phyloP scores from a whole-genome alignment of 2,888 invertebrate genomes.

The Scotopteryx bipunctaria region DNA sequence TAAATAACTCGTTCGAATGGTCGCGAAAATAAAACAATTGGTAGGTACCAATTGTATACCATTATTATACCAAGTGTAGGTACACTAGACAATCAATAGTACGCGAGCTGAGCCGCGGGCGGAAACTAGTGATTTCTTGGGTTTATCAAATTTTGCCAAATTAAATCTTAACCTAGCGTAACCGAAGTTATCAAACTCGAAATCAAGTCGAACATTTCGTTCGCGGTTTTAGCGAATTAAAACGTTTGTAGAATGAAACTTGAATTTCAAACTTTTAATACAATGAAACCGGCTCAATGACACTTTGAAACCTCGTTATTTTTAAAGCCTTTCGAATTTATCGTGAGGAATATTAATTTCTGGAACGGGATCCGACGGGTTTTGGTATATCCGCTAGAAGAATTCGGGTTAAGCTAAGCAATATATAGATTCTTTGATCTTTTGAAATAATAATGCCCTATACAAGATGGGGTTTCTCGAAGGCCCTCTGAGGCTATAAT shows the following conservation, averaged over 20 bases:
- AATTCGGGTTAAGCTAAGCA: neutral
- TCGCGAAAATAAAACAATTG: too few species aligned
- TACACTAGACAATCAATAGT: too few species aligned
- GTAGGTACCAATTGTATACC: too few species aligned
- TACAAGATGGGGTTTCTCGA: neutral
- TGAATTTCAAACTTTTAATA: conserved; percentile 41
- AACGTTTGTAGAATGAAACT: conserved; percentile 33
- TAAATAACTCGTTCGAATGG: too few species aligned
- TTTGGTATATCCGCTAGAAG: conserved; percentile 14
- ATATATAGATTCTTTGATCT: neutral
- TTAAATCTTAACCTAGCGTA: neutral
- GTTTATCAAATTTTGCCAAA: neutral
- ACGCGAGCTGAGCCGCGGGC: too few species aligned
- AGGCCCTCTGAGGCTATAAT: too few species aligned
- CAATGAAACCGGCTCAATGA: conserved; percentile 28
- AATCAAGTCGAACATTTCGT: conserved; percentile 20
- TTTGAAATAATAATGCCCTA: neutral
- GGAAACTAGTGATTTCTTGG: too few species aligned
- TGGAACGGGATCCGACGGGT: conserved; percentile 13
- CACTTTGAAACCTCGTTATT: conserved; percentile 41
- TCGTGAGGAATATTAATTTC: conserved; percentile 23
- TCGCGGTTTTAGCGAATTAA: conserved; percentile 14
- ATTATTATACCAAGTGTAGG: too few species aligned
- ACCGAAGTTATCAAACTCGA: conserved; percentile 7
- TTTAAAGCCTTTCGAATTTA: conserved; percentile 35